Evolutionary conservation across 2,797 vertebrate genomes (phyloP).

Genomic region (Denticeps clupeoides): DNA sequence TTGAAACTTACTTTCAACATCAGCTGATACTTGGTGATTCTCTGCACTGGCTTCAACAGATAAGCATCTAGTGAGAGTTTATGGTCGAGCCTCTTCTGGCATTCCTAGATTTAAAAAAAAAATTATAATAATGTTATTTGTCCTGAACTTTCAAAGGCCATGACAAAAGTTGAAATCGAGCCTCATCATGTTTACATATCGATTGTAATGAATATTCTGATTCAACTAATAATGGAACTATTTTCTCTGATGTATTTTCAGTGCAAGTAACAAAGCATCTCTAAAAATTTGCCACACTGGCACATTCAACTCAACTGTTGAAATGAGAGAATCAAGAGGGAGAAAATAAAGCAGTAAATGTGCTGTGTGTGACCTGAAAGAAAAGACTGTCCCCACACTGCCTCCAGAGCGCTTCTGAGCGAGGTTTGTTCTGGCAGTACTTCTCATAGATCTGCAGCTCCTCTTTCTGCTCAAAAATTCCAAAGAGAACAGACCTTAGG

Average conservation of each 20-base stretch:
- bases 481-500: neutral
- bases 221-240: no score
- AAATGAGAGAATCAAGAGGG: neutral
- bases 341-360: neutral
- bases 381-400: conserved; percentile 88
- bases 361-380: conserved; percentile 70
- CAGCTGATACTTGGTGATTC: conserved; percentile 86
- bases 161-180: no score
- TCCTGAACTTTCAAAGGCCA: no score
- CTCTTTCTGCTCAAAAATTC: conserved; percentile 77
- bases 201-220: no score
- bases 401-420: conserved; percentile 84
- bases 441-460: conserved; percentile 93
- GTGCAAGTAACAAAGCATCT: no score
- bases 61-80: conserved; percentile 87
- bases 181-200: no score
- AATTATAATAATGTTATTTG: no score
- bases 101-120: conserved; percentile 71
- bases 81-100: conserved; percentile 87
- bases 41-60: conserved; percentile 84
- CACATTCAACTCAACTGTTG: neutral
- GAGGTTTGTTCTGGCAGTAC: conserved; percentile 91
- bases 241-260: neutral
- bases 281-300: neutral
- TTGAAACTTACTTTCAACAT: conserved; percentile 75